Base-by-base conservation (phyloP, 2,888 invertebrate species). In the Plebejus argus region DNA sequence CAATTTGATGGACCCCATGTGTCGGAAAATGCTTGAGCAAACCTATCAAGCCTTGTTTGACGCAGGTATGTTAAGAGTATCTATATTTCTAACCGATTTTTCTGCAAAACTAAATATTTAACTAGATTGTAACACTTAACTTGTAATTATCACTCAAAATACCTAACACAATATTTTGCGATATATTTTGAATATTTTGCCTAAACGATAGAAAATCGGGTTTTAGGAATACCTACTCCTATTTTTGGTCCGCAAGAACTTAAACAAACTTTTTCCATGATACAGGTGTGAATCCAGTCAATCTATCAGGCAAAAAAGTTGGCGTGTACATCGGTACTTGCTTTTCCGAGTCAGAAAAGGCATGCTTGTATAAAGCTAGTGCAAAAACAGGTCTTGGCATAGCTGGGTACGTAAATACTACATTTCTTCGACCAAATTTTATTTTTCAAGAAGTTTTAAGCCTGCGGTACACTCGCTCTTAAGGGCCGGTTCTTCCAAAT, bases 21-120 rank as follows among this genome's bases (percentile, higher is more conserved):
- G 35, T 53, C 56, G 61, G 74, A 91, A 96, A 79, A 85, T 97
- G 58, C 91, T 97, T 77, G 97, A 96, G 86, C 93, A 95, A 2
- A 94, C 96, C 0, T 96, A 95, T 84, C 96, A 97, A 85, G 96
- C 95, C 70, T 94, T 96, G 58, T 91, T 96, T 70, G 96, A 97
- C 90, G 95, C 96, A 76, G 94, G 94, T 61, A 82, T 76, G 76
- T 58, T 23, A 15, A 1, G 33, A 6, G 49, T 49, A 12, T 18
- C 5, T 53, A 18, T 5, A 53, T 18, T 5, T 45, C 18, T 18
- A 4, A 53, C 53, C 3, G 18, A 18, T 53, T 53, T 45, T 53
- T 53, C 5, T 53, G 53, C 15, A 53, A 18, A 53, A 18, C 53
- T 18, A 18, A 53, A 53, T 18, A 53, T 18, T 18, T 18, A 53